Conservation (phyloP, 2,797 vertebrate species). For the Coranthus polyacanthus region DNA sequence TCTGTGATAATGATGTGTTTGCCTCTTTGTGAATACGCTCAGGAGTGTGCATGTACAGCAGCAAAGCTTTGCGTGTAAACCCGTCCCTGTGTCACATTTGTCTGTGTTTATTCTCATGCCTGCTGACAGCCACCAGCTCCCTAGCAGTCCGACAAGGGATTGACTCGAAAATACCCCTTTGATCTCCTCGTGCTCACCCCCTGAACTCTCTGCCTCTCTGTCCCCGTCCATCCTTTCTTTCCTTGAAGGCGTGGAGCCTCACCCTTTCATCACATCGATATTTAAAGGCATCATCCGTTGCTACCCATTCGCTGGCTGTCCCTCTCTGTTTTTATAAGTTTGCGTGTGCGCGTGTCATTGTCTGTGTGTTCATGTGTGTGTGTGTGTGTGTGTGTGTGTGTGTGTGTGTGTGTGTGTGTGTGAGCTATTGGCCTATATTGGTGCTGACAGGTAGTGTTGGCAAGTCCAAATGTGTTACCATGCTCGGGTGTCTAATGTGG, state of each 20-base stretch:
- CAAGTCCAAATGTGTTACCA: conserved; percentile 53
- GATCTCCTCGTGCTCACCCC: conserved; percentile 55
- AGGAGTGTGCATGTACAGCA: conserved; percentile 7
- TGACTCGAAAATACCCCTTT: conserved; percentile 65
- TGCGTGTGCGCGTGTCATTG: background rate
- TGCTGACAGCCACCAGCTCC: conserved; percentile 65
- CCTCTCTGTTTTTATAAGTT: conserved; percentile 11
- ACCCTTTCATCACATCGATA: conserved; percentile 63
- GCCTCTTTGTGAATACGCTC: conserved; percentile 21
- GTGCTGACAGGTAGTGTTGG: conserved; percentile 61
- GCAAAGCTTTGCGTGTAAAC: conserved; percentile 55
- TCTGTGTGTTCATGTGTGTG: background rate
- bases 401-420: conserved; percentile 3
- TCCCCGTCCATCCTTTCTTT: conserved; percentile 25
- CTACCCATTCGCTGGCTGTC: conserved; percentile 12
- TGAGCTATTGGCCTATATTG: conserved; percentile 34
- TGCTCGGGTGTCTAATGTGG: conserved; percentile 47
- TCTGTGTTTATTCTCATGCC: conserved; percentile 72
- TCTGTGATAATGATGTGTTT: conserved; percentile 30
- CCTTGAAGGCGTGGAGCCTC: conserved; percentile 34
- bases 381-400: background rate
- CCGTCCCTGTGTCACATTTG: conserved; percentile 36
- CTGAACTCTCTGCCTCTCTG: conserved; percentile 33
- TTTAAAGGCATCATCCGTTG: conserved; percentile 49
- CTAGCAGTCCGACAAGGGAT: conserved; percentile 58